A percentile compares a stretch with the other conserved stretches of the same genome.
Conservation (phyloP, 2,888 invertebrate species). For the Thelaira solivaga region DNA sequence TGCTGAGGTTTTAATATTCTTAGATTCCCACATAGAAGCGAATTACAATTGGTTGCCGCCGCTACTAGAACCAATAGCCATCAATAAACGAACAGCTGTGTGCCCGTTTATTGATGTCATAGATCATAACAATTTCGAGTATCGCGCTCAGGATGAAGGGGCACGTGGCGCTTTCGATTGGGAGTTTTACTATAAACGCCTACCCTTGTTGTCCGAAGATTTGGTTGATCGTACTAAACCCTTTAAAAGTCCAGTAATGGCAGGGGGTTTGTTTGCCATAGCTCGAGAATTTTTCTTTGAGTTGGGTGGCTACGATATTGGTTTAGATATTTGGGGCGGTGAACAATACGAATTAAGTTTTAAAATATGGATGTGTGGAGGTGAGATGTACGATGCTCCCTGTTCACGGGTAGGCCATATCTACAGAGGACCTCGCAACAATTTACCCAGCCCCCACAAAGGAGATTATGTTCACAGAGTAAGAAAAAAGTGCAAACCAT, state of each 20-base stretch:
- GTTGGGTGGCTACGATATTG: constrained; percentile 95
- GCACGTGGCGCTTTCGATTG: constrained; percentile 97
- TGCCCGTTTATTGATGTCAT: constrained; percentile 99
- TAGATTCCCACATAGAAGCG: constrained; percentile 94
- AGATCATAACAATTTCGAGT: constrained; percentile 92
- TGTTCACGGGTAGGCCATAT: constrained; percentile 96
- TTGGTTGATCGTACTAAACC: constrained; percentile 72
- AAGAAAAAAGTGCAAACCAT: constrained; percentile 4
- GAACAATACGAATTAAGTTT: constrained; percentile 98
- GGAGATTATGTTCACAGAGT: constrained; percentile 88
- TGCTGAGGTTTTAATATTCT: constrained; percentile 89
- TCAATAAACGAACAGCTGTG: constrained; percentile 89
- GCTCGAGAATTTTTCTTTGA: constrained; percentile 96
- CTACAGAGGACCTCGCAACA: constrained; percentile 85
- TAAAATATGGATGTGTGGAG: constrained; percentile 98
- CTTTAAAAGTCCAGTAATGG: constrained; percentile 94
- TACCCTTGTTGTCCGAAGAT: constrained; percentile 81
- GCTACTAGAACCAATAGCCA: constrained; percentile 91
- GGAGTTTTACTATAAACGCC: constrained; percentile 97
- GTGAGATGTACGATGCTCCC: constrained; percentile 93
- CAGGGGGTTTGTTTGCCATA: constrained; percentile 97
- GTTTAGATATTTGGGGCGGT: constrained; percentile 97
- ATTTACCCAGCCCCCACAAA: constrained; percentile 93
- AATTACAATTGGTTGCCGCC: constrained; percentile 96
- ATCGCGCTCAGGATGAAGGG: constrained; percentile 95